Base-by-base conservation (phyloP, 2,113 vertebrate species). In the Myocastor coypus region DNA sequence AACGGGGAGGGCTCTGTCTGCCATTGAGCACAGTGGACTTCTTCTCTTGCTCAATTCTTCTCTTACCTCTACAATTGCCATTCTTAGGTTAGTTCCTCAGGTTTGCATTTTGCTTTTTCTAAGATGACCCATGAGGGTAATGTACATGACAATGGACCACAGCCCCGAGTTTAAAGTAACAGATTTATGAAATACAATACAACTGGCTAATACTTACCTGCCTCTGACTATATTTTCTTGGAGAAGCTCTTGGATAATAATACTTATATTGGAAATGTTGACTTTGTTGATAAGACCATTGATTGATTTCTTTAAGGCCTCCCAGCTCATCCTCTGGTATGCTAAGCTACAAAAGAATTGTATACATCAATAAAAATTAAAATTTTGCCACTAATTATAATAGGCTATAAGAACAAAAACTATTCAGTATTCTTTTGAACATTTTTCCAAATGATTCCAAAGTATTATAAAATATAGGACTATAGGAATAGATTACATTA, bases 321-420 rank as follows among this genome's bases (percentile, higher is more conserved):
- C 99, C 99, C 99, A 99, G 98, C 99, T 99, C 99, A 99, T 99
- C 95, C 99, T 99, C 98, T 99, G 99, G 98, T 99, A 99, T 2
- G 99, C 99, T 98, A 99, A 98, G 97, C 99, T 99, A 98, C 96
- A 97, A 95, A 97, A 81, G 94, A 96, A 42, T 78, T 57, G 24
- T n/a, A n/a, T n/a, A 95, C 89, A 98, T 95, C 92, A 88, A 92
- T 50, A 50, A 4, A 81, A 1, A 69, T 50, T 91, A 88, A 96
- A 97, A 94, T 12, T 71, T 52, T 82, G 12, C 63, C 46, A 93
- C 63, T 34, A 87, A 86, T 69, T 71, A 91, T 8, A 92, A 14
- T 40, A 86, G 17, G 11, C 32, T 59, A 55, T 69, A 32, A 75
- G 14, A 94, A 91, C 52, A 83, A 85, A 92, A 84, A 82, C 19